These are phyloP conservation scores for Netelia virgata DNA, from an alignment of 2,888 invertebrate species.

Conservation along the genomic window DNA sequence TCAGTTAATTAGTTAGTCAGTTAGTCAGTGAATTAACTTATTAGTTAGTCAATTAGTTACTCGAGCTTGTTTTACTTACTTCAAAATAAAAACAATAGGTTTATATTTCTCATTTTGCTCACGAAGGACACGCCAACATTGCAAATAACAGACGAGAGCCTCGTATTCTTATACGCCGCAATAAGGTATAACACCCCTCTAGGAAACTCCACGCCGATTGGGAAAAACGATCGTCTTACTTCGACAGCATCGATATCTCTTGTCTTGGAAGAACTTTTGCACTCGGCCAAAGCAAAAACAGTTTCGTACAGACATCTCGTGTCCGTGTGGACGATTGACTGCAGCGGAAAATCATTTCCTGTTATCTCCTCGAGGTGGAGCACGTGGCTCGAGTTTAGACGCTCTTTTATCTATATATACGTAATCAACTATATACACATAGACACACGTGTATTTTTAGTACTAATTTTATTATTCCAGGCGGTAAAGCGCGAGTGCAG, in stretches of 20 bases:
- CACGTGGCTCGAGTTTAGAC: slow-evolving; percentile 35
- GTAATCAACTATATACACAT: neutral
- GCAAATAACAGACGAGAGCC: neutral
- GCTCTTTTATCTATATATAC: neutral
- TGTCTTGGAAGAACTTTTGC: neutral
- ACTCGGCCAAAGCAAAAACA: neutral
- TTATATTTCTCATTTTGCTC: neutral
- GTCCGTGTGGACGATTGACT: slow-evolving; percentile 19
- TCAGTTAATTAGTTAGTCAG: no score
- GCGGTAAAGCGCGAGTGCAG: no score
- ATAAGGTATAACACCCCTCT: neutral
- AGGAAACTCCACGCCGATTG: neutral
- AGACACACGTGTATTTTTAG: no score
- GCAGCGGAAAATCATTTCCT: slow-evolving; percentile 54
- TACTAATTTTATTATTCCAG: no score
- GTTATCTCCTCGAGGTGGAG: slow-evolving; percentile 31
- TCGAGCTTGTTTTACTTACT: no score
- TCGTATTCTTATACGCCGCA: neutral
- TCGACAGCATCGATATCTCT: slow-evolving; percentile 46
- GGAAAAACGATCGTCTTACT: slow-evolving; percentile 50
- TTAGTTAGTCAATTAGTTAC: no score
- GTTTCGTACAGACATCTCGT: neutral
- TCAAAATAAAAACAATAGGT: no score
- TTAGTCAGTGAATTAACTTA: no score
- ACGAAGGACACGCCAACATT: neutral